Evolutionary conservation across 2,888 invertebrate species (phyloP).

Genomic region (Leucophenga maculata): DNA sequence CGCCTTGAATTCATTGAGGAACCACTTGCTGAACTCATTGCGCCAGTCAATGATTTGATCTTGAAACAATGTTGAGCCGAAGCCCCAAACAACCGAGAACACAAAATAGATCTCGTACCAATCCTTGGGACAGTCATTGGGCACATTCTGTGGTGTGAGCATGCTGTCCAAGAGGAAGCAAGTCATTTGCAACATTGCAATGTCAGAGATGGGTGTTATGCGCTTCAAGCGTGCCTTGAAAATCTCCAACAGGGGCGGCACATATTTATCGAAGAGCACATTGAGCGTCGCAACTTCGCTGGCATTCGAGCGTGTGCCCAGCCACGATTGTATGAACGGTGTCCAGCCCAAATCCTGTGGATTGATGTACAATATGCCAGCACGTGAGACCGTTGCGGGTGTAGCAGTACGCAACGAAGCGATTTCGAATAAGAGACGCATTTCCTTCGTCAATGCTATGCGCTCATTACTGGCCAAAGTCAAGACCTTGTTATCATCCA

Average conservation of each 20-base stretch:
- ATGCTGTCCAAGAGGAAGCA: slow-evolving; percentile 90
- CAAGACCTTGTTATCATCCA: slow-evolving; percentile 96
- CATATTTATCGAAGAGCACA: slow-evolving; percentile 93
- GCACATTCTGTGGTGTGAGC: slow-evolving; percentile 84
- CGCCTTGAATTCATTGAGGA: slow-evolving; percentile 91
- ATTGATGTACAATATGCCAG: slow-evolving; percentile 95
- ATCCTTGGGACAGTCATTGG: slow-evolving; percentile 92
- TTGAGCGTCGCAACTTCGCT: slow-evolving; percentile 86
- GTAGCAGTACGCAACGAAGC: slow-evolving; percentile 91
- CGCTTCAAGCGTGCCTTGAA: slow-evolving; percentile 83
- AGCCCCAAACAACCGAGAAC: slow-evolving; percentile 92
- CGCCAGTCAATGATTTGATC: slow-evolving; percentile 93
- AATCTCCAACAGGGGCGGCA: slow-evolving; percentile 86
- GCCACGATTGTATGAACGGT: slow-evolving; percentile 92
- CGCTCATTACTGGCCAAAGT: slow-evolving; percentile 95
- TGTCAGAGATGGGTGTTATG: slow-evolving; percentile 91
- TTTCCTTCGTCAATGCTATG: slow-evolving; percentile 88
- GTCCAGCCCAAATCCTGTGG: slow-evolving; percentile 96
- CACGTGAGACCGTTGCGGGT: slow-evolving; percentile 95
- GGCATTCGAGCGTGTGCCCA: slow-evolving; percentile 81
- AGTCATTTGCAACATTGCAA: slow-evolving; percentile 90
- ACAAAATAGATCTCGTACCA: slow-evolving; percentile 94
- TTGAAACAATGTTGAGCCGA: slow-evolving; percentile 92
- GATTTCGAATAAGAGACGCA: slow-evolving; percentile 96
- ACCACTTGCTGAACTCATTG: slow-evolving; percentile 96